Conservation (phyloP, 2,113 vertebrate genomes). For the Vulpes ferrilata region DNA sequence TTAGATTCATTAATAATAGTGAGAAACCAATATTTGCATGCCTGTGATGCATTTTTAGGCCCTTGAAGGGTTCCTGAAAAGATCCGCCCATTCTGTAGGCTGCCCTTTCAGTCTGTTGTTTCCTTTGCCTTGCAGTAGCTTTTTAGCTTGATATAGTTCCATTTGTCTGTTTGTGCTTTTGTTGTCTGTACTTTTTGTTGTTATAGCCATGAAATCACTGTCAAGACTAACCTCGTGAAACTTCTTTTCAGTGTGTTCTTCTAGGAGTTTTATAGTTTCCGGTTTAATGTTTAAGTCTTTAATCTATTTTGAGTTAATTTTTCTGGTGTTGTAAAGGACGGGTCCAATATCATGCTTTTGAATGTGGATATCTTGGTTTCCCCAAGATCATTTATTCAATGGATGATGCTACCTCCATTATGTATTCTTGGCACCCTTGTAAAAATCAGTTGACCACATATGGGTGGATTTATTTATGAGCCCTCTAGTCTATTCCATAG, state of each 20-base stretch:
- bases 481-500: neutral
- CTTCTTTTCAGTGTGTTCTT: neutral
- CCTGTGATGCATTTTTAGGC: conserved; percentile 56
- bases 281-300: neutral
- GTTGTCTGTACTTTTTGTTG: neutral
- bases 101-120: neutral
- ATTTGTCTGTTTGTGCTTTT: neutral
- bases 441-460: neutral
- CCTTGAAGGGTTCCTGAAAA: conserved; percentile 21
- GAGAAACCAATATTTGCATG: conserved; percentile 27
- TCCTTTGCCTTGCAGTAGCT: neutral
- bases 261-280: neutral
- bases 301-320: conserved; percentile 13
- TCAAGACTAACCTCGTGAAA: neutral
- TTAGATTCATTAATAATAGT: conserved; percentile 36
- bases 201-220: neutral
- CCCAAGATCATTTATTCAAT: neutral
- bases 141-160: neutral
- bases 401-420: neutral
- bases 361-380: neutral
- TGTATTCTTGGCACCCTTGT: neutral
- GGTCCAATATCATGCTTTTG: neutral
- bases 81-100: neutral
- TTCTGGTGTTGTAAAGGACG: neutral
- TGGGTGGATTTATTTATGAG: neutral